A percentile compares a stretch with the other conserved stretches of the same genome.
Conservation (phyloP, 2,888 invertebrate species). For the Loripinus fragilis region DNA sequence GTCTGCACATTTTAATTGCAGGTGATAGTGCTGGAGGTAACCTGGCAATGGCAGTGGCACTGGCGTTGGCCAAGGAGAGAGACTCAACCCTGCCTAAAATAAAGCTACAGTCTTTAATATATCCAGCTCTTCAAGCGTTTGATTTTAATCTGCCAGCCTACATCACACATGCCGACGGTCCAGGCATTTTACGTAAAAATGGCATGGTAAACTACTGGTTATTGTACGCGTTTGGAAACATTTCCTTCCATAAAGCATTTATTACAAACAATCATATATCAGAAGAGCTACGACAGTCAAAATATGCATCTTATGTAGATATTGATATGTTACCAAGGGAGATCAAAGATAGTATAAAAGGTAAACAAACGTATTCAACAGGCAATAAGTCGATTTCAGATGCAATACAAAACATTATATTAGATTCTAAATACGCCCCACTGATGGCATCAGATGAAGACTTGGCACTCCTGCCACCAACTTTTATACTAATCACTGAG, state of each 20-base stretch:
- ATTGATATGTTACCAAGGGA: slow-evolving; percentile 55
- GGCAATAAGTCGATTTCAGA: slow-evolving; percentile 14
- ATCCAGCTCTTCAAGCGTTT: slow-evolving; percentile 69
- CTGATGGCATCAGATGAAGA: slow-evolving; percentile 59
- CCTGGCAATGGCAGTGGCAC: slow-evolving; percentile 66
- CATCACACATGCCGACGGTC: slow-evolving; percentile 45
- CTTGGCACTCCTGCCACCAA: slow-evolving; percentile 48
- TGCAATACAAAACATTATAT: slow-evolving; percentile 38
- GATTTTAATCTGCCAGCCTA: slow-evolving; percentile 77
- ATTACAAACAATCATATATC: slow-evolving; percentile 40
- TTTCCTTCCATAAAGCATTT: slow-evolving; percentile 18
- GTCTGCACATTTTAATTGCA: no score
- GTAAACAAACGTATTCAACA: not conserved
- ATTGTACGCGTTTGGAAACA: slow-evolving; percentile 57
- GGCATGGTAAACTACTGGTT: slow-evolving; percentile 58
- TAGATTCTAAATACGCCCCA: slow-evolving; percentile 57
- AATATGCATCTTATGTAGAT: slow-evolving; percentile 36
- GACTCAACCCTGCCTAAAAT: slow-evolving; percentile 39
- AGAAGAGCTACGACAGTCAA: slow-evolving; percentile 27
- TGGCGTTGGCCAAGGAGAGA: slow-evolving; percentile 55
- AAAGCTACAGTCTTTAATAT: slow-evolving; percentile 57
- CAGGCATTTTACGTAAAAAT: slow-evolving; percentile 47
- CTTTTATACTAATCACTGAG: slow-evolving; percentile 60
- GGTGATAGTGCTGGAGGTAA: slow-evolving; percentile 75
- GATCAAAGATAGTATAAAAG: not conserved